Base-by-base conservation (phyloP, 2,888 invertebrate species). In the Keiferia lycopersicella region DNA sequence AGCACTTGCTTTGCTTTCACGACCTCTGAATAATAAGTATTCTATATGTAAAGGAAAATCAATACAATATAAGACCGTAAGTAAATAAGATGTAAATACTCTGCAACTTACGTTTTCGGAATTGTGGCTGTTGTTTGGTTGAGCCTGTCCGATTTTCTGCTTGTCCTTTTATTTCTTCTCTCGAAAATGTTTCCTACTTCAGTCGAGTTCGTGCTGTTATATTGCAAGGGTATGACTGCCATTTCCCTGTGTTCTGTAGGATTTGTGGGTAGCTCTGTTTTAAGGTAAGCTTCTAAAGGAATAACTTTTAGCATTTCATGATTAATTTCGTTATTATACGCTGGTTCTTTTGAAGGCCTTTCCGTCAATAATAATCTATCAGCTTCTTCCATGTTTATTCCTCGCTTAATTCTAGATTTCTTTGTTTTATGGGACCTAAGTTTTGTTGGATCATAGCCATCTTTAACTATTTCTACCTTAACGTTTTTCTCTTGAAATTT, bases 51-150 rank as follows among this genome's bases (percentile, higher is more conserved):
- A 20, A 22, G 18, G 20, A 20, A 50, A 50, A 50, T 6, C 50
- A 50, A 22, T 50, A 11, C 2, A 20, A 20, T 8, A 16, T 16
- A 45, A 45, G n/a, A 50, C 7, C 10, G 11, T 30, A 53, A 12
- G 0, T 30, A 30, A 30, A n/a, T 14, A 14, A 26, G 4, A 16
- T 10, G 3, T 34, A 12, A 56, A 56, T 34, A 34, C 1, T 26
- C 14, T 45, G 18, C 10, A 63, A 80, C 89, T 84, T 78, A 92
- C 92, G 89, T 90, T 81, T 92, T 92, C 11, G 92, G 92, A 56
- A 92, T 80, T 34, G 89, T 83, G 2, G 89, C 91, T 38, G 92
- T 92, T 1, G 92, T 92, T 75, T 92, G 92, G 70, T 92, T 92
- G 1, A 91, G 70, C 68, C 91, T 82, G 68, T 92, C 92, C 12